Evolutionary conservation across 2,888 invertebrate species (phyloP), one percentile per base, ranked within the genome.

Genomic region (Lampropteryx suffumata): DNA sequence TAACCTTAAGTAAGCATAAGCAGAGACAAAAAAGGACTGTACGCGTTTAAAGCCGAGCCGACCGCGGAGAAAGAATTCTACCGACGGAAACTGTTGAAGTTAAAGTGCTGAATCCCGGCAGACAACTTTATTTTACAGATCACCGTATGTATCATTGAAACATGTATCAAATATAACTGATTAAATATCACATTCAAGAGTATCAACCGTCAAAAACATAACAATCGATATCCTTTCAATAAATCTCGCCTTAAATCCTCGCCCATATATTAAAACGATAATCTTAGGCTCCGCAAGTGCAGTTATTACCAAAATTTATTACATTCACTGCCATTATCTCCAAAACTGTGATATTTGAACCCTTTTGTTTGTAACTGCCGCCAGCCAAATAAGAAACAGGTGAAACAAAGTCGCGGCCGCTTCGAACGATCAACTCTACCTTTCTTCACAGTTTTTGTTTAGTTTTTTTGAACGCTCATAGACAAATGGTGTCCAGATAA

Each of bases 271-370:
- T 82, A 79, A 62, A 69, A 68, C 69, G 80, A 83, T 82, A 81
- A 82, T 76, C 79, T 79, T 65, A 77, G 73, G 76, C 74, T 76
- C 74, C 68, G 74, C 83, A 81, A 87, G 81, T 88, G 85, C 88
- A 81, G 84, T 87, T 87, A 88, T 88, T 87, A 89, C 75, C 72
- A 63, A 80, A 81, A 89, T 90, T 89, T 90, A 90, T 85, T 76
- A 76, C 72, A 67, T 69, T 74, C 64, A 62, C 70, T 69, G 77
- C 71, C 76, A 86, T 87, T 88, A 88, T 85, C 80, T 76, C 73
- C 65, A 82, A 86, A 88, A 79, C 85, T 88, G 89, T 89, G 86
- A 89, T 87, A 83, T 87, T 82, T 84, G 82, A 81, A 88, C 82
- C 88, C 88, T 85, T 89, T 89, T 85, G 81, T 84, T 77, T 76